A percentile compares a stretch with the other conserved stretches of the same genome.
phyloP scores from a whole-genome alignment of 2,888 invertebrate species.

The Melinaea marsaeus region DNA sequence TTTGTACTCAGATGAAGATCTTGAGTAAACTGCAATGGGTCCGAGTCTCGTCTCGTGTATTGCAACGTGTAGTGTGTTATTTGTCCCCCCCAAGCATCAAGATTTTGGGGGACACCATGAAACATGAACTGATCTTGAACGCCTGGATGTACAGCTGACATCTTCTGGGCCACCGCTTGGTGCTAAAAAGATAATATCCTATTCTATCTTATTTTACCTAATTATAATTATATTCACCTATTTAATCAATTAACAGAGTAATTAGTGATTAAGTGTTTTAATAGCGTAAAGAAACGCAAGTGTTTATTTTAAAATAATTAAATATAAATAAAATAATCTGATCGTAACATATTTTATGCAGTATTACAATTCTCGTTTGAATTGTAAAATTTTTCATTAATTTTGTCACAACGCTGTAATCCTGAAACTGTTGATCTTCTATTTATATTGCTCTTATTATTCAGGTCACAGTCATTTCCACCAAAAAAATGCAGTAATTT shows the following conservation, averaged over 20 bases:
- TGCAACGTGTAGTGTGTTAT: constrained; percentile 72
- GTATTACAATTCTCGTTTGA: background rate
- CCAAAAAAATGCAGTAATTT: constrained; percentile 21
- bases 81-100: constrained; percentile 82
- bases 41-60: constrained; percentile 62
- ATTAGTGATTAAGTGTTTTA: too few relatives aligned
- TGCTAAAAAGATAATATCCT: constrained; percentile 61
- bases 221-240: too few relatives aligned
- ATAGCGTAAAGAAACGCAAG: too few relatives aligned
- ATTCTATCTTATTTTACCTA: background rate
- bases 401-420: constrained; percentile 21
- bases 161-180: constrained; percentile 87
- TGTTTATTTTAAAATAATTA: too few relatives aligned
- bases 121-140: constrained; percentile 86
- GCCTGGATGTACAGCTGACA: constrained; percentile 83
- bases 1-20: constrained; percentile 68
- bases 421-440: constrained; percentile 18
- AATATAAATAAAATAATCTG: too few relatives aligned
- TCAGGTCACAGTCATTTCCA: constrained; percentile 25
- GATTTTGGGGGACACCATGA: constrained; percentile 84
- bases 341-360: background rate
- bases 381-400: background rate
- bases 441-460: constrained; percentile 26
- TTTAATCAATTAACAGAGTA: too few relatives aligned
- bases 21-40: constrained; percentile 61